Conservation (phyloP, 2,888 invertebrate genomes). For the Pelosia muscerda region DNA sequence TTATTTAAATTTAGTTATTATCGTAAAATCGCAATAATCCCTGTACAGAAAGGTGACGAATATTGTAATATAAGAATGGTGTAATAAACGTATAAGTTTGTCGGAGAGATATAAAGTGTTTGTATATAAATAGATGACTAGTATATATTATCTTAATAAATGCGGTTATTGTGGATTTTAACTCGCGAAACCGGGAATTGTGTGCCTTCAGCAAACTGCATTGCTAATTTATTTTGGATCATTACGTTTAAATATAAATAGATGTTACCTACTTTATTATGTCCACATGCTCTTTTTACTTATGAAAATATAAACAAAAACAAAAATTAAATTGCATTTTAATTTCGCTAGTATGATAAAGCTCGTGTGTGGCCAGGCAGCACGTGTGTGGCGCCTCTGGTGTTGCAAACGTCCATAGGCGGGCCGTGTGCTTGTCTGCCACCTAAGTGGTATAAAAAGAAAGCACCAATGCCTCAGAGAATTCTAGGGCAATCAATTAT, state of each 20-base stretch:
- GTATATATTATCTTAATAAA: constrained; percentile 38
- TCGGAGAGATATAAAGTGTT: constrained; percentile 46
- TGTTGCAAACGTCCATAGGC: too few species aligned
- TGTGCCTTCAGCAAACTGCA: constrained; percentile 61
- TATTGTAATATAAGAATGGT: constrained; percentile 40
- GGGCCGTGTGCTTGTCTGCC: too few species aligned
- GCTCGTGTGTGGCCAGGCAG: too few species aligned
- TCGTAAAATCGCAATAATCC: constrained; percentile 53
- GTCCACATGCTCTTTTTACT: constrained; percentile 62
- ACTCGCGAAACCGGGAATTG: constrained; percentile 55
- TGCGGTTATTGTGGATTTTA: constrained; percentile 48
- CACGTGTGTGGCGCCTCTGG: too few species aligned
- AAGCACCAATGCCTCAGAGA: neutral
- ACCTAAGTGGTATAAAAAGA: too few species aligned
- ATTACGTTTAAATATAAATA: constrained; percentile 49
- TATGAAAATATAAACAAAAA: constrained; percentile 59
- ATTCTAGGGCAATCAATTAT: too few species aligned
- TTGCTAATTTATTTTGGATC: constrained; percentile 56
- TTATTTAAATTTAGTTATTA: constrained; percentile 51
- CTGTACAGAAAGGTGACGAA: constrained; percentile 55
- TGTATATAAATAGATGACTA: constrained; percentile 58
- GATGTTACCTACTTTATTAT: constrained; percentile 56
- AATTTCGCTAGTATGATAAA: constrained; percentile 26
- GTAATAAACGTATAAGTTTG: constrained; percentile 43
- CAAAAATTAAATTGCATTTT: constrained; percentile 40